Percentiles rank a stretch among this genome's conserved stretches.
Evolutionary conservation across 2,888 invertebrate species (phyloP).

Genomic region (Lycocerus yunnanus): DNA sequence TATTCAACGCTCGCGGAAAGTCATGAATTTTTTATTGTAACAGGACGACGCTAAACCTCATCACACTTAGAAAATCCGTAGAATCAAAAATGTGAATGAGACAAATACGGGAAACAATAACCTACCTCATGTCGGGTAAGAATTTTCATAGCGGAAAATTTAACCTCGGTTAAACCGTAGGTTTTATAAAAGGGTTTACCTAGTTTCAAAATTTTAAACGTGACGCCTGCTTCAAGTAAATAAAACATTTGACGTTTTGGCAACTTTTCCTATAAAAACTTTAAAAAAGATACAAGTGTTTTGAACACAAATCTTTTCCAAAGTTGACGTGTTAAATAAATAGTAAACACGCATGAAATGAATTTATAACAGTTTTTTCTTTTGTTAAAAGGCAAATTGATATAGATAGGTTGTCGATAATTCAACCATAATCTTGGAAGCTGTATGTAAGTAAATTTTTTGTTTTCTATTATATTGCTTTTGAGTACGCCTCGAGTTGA

Average conservation of each 20-base stretch:
- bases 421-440: constrained; percentile 13
- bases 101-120: neutral
- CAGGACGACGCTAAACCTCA: neutral
- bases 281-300: neutral
- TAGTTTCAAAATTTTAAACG: neutral
- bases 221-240: neutral
- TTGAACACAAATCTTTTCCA: neutral
- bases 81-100: neutral
- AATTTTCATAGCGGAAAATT: neutral
- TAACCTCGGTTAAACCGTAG: neutral
- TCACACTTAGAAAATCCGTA: neutral
- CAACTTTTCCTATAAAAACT: neutral
- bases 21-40: neutral
- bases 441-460: constrained; percentile 8
- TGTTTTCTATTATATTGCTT: neutral
- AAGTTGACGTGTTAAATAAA: neutral
- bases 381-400: constrained; percentile 3
- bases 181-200: neutral
- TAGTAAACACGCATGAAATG: neutral
- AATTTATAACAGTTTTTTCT: neutral
- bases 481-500: neutral
- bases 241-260: neutral
- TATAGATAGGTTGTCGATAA: constrained; percentile 19
- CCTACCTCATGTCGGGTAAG: too few relatives aligned
- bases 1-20: neutral